A percentile compares a stretch with the other conserved stretches of the same genome.
Evolutionary conservation across 2,888 invertebrate genomes (phyloP).

Genomic region (Rhingia rostrata): DNA sequence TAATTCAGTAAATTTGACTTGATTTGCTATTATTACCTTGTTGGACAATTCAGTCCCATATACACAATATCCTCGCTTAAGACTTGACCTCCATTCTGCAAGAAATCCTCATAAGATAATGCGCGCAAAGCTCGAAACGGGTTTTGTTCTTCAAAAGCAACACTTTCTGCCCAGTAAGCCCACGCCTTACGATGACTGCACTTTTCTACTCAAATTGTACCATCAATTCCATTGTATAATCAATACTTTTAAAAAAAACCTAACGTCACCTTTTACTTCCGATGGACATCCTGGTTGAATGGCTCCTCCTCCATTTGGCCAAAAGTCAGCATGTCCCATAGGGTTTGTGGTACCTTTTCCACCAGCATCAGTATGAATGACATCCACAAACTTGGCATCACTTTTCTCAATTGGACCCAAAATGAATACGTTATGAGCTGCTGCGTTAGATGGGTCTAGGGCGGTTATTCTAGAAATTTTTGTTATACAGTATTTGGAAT

Average conservation of each 20-base stretch:
- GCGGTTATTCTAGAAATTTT: constrained; percentile 84
- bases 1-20: constrained; percentile 82
- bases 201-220: constrained; percentile 81
- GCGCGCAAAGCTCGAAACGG: constrained; percentile 85
- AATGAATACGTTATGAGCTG: constrained; percentile 82
- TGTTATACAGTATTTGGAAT: no score
- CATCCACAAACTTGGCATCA: constrained; percentile 86
- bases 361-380: constrained; percentile 88
- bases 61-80: constrained; percentile 69
- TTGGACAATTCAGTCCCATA: constrained; percentile 81
- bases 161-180: constrained; percentile 86
- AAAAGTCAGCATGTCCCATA: constrained; percentile 86
- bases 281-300: constrained; percentile 85
- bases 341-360: constrained; percentile 81
- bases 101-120: constrained; percentile 84
- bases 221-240: not conserved
- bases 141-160: constrained; percentile 77
- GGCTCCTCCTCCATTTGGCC: constrained; percentile 86
- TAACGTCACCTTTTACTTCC: not conserved
- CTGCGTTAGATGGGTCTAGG: constrained; percentile 86
- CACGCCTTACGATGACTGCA: constrained; percentile 86
- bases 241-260: not conserved
- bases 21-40: constrained; percentile 75
- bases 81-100: constrained; percentile 77
- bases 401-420: constrained; percentile 82